phyloP scores from a whole-genome alignment of 2,113 vertebrate species.

The Sinocyclocheilus anshuiensis region DNA sequence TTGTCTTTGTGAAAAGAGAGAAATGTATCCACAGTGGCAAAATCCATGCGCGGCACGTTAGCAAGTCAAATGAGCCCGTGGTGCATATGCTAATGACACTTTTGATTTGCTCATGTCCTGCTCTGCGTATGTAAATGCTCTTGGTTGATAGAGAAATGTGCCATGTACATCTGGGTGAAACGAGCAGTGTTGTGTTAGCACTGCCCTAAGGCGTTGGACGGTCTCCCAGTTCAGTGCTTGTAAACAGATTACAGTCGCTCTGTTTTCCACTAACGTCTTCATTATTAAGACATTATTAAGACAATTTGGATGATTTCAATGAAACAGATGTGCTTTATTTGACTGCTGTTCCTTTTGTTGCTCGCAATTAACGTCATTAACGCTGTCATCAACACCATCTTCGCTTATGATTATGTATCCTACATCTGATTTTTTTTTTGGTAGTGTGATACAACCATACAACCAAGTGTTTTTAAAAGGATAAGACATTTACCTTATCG shows the following conservation, averaged over 20 bases:
- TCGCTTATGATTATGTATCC: neutral
- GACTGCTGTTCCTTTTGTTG: conserved; percentile 15
- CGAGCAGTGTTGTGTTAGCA: conserved; percentile 6
- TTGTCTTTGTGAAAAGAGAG: conserved; percentile 47
- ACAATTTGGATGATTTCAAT: conserved; percentile 17
- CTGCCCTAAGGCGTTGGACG: conserved; percentile 46
- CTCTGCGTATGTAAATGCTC: conserved; percentile 55
- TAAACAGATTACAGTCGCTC: conserved; percentile 39
- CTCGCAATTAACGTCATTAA: conserved; percentile 10
- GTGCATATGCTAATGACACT: conserved; percentile 62
- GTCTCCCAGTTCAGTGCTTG: conserved; percentile 42
- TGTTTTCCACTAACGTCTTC: conserved; percentile 33
- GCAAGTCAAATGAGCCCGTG: conserved; percentile 59
- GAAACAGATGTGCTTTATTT: conserved; percentile 18
- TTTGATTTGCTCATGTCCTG: conserved; percentile 52
- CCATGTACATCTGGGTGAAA: conserved; percentile 51
- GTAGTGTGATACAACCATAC: too few species aligned
- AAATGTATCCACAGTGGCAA: conserved; percentile 52
- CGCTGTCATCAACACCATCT: neutral
- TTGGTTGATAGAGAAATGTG: conserved; percentile 54
- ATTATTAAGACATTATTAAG: conserved; percentile 19
- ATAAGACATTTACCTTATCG: neutral
- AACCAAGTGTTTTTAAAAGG: neutral
- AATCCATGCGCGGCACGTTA: conserved; percentile 48
- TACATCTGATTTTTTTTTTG: too few species aligned